phyloP scores from a whole-genome alignment of 2,888 invertebrate genomes.

The Hipparchia sbordonii region DNA sequence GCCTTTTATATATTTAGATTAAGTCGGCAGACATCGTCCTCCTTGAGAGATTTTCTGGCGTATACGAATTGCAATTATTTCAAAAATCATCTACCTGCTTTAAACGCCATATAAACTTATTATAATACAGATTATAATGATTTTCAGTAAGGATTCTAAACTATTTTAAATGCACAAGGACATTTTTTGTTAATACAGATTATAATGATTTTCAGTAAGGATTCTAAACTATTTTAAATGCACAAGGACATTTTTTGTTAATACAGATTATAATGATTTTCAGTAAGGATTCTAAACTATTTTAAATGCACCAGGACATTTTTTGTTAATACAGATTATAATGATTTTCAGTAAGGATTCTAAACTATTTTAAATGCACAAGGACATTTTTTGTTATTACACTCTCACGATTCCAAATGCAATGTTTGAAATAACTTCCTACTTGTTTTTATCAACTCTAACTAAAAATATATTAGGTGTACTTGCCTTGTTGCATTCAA shows the following conservation, averaged over 20 bases:
- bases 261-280: neutral
- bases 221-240: too few relatives aligned
- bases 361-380: neutral
- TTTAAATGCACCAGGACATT: neutral
- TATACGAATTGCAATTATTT: too few relatives aligned
- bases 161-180: neutral
- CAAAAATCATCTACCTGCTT: too few relatives aligned
- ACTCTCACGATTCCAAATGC: conserved; percentile 8
- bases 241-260: conserved; percentile 10
- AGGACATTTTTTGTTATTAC: conserved; percentile 6
- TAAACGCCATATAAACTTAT: too few relatives aligned
- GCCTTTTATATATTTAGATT: too few relatives aligned
- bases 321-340: neutral
- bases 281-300: too few relatives aligned
- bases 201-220: too few relatives aligned
- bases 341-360: too few relatives aligned
- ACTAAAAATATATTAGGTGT: neutral
- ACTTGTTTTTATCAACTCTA: conserved; percentile 4
- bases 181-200: conserved; percentile 3
- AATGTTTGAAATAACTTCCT: conserved; percentile 9
- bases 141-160: too few relatives aligned
- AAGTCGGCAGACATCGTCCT: too few relatives aligned
- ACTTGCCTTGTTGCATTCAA: neutral
- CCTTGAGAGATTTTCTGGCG: too few relatives aligned
- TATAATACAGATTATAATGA: neutral